Evolutionary conservation across 2,113 vertebrate genomes (phyloP), one percentile per base, ranked within the genome.

Genomic region (Alethe castanea): DNA sequence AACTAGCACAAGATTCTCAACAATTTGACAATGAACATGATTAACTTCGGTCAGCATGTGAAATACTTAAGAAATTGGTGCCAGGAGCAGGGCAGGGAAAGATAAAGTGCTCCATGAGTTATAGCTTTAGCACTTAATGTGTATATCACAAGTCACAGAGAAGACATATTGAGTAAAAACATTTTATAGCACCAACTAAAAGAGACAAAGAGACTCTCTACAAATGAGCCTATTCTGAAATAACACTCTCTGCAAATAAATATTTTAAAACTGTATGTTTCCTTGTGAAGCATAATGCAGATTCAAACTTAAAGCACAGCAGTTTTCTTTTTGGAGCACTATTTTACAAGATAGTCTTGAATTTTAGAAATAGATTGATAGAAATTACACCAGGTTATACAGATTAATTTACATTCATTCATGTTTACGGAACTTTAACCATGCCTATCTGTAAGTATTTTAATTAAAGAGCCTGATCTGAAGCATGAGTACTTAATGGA

Each of bases 21-120:
- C 42, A 83, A 67, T 92, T 71, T 94, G 76, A 83, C 69, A 83
- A 84, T 72, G 67, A 93, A 62, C 5, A 2, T 81, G 57, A 96
- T 92, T 95, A 96, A 94, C 57, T 86, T 83, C 38, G 35, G 53
- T 62, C 53, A 61, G 19, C 53, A 59, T 81, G n/a, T 79, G 80
- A 89, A 96, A 92, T 61, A 44, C 89, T 90, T 96, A 85, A 90
- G 88, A 79, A 92, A 82, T 95, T 72, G n/a, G 31, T 95, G 61
- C 35, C 81, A 86, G 48, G 17, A 74, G 48, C 29, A 79, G 57
- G 22, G 16, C 38, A 80, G 53, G 6, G 29, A 76, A 77, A 92
- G 86, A 94, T 44, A 38, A 95, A 94, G 50, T 78, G 59, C 14
- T 83, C 38, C 56, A 19, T 92, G 71, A 86, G 38, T 93, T 95